Percentiles rank a stretch among this genome's conserved stretches.
phyloP scores from a whole-genome alignment of 2,797 vertebrate genomes.

The Rhinoraja longicauda region DNA sequence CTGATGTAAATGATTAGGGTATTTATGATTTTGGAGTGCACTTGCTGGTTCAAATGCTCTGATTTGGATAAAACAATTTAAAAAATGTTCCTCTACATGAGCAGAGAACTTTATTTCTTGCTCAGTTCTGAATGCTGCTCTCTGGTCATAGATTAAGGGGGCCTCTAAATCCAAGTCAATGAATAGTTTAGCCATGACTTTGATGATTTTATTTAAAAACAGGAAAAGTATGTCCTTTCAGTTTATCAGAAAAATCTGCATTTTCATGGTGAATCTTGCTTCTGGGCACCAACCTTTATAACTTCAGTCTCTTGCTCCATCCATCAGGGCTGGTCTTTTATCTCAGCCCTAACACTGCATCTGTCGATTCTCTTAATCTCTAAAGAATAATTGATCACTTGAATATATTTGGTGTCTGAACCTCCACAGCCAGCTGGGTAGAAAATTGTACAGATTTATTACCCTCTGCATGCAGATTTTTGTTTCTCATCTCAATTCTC shows the following conservation, averaged over 20 bases:
- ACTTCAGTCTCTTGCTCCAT: background rate
- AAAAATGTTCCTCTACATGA: background rate
- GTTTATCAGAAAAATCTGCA: background rate
- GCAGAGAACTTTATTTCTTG: background rate
- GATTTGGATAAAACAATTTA: background rate
- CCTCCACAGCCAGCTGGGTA: background rate
- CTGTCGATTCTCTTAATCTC: too few relatives aligned
- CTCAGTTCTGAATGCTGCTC: background rate
- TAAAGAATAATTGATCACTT: background rate
- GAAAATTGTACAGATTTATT: background rate
- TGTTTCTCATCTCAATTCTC: background rate
- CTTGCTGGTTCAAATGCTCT: background rate
- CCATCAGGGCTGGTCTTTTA: too few relatives aligned
- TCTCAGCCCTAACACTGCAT: too few relatives aligned
- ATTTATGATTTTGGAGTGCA: background rate
- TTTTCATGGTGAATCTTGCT: background rate
- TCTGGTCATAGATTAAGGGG: background rate
- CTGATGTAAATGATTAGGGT: background rate
- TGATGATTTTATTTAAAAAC: background rate
- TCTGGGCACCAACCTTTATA: background rate
- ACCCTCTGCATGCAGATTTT: background rate
- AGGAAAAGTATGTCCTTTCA: background rate
- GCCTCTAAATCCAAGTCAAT: background rate
- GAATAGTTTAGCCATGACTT: background rate
- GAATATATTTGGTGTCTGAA: background rate